Evolutionary conservation across 1,140 invertebrate genomes (phyloP), one percentile per base, ranked within the genome.

Genomic region (Trinorchestia longiramus): DNA sequence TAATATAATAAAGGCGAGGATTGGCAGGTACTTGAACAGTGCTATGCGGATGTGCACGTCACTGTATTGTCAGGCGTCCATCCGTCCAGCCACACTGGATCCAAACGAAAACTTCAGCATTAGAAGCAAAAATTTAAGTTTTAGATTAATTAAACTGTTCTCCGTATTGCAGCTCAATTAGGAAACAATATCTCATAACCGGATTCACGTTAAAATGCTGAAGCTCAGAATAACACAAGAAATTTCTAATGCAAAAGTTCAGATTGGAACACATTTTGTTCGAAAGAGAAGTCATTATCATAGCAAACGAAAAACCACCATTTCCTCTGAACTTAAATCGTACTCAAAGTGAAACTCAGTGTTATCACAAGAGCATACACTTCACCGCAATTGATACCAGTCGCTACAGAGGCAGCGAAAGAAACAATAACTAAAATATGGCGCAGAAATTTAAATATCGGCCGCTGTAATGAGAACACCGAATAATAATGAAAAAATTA

Each of bases 1-100:
- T 90, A 90, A 90, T 90, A 77, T 90, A 90, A 90, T 90, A 28
- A 90, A 90, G 88, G 88, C 88, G 88, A 90, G 88, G 88, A 90
- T 90, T 90, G 41, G 43, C 88, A 90, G 88, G 88, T 90, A 90
- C 88, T 90, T 41, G 43, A 90, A 41, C 88, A 90, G 88, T 90
- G 88, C 88, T 42, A 77, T 28, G 62, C 62, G 62, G 62, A 28
- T 77, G 15, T 77, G 62, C 62, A 77, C 28, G 62, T 77, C 62
- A 77, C 62, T 77, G 62, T 77, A 77, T 77, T 77, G 62, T 77
- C 62, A 77, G 62, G 62, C 62, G 62, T 77, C 62, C 62, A 19
- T 77, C 62, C 62, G 62, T 77, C 62, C 62, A 77, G 62, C 28
- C 62, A 77, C 62, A 77, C 28, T 15, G 62, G 62, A 77, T 19